Evolutionary conservation across 2,113 vertebrate species (phyloP).

Genomic region (Elanus axillaris): DNA sequence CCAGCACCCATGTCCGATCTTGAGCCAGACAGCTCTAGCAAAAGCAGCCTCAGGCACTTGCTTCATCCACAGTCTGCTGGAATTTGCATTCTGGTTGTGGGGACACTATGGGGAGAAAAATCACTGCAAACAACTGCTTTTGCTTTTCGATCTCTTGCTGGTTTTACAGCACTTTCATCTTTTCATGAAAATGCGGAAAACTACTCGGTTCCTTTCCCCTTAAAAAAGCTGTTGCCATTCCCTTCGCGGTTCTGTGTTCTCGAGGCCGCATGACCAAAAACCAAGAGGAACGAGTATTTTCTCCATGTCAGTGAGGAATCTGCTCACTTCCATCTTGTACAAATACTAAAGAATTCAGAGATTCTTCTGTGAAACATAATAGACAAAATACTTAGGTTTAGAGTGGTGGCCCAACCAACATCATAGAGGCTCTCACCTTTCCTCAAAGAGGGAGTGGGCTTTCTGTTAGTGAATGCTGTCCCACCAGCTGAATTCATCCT

Average conservation of each 20-base stretch:
- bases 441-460: background rate
- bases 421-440: background rate
- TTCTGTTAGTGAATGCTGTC: background rate
- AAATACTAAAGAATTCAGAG: background rate
- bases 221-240: background rate
- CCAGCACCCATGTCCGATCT: background rate
- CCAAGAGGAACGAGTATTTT: background rate
- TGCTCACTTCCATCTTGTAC: background rate
- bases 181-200: background rate
- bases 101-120: background rate
- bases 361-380: background rate
- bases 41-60: background rate
- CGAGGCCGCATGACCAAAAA: background rate
- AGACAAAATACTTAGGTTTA: background rate
- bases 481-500: background rate
- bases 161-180: background rate
- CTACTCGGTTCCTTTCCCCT: background rate
- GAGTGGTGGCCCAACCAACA: background rate
- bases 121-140: background rate
- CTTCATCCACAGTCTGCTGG: background rate
- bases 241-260: background rate
- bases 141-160: background rate
- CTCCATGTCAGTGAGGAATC: background rate
- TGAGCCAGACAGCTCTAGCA: background rate
- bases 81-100: background rate